Evolutionary conservation across 2,888 invertebrate genomes (phyloP), one percentile per base, ranked within the genome.

Genomic region (Subacronicta megacephala): DNA sequence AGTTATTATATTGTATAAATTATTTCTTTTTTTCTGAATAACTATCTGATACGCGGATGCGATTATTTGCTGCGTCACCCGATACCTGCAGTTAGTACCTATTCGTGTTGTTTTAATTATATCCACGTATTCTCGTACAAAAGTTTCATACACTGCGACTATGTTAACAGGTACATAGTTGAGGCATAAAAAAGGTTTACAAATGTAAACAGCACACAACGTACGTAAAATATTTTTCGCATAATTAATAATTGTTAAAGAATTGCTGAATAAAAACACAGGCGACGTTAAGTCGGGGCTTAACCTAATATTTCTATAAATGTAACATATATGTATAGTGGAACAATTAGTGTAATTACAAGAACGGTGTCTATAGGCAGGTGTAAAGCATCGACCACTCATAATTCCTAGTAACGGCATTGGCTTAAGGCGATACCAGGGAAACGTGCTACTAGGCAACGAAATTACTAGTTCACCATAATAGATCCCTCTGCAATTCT

Each of bases 341-440:
- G 82, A 83, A 90, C 89, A 92, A 93, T 92, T 92, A 92, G 82
- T 70, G 87, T 88, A 91, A 91, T 91, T 91, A 90, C 82, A 68
- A 81, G 83, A 90, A 92, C 91, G 86, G 90, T 91, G 91, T 84
- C 86, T 78, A 84, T 80, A 77, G 83, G 92, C 93, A 93, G 93
- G 93, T 93, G 93, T 85, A 88, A 82, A 81, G 80, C 82, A 81
- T 81, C 83, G 82, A 84, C 82, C 68, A 86, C 83, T 90, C 88
- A 90, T 91, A 90, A 92, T 92, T 89, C 87, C 87, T 90, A 85
- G 89, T 88, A 92, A 91, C 91, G 89, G 92, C 84, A 87, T 85
- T 83, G 84, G 88, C 92, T 92, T 87, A 85, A 85, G 90, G 91
- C 90, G 82, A 83, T 88, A 84, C 86, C 87, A 87, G 87, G 86